These are phyloP conservation scores for Plebejus melissa DNA, from an alignment of 2,888 invertebrate genomes.

Conservation along the genomic window DNA sequence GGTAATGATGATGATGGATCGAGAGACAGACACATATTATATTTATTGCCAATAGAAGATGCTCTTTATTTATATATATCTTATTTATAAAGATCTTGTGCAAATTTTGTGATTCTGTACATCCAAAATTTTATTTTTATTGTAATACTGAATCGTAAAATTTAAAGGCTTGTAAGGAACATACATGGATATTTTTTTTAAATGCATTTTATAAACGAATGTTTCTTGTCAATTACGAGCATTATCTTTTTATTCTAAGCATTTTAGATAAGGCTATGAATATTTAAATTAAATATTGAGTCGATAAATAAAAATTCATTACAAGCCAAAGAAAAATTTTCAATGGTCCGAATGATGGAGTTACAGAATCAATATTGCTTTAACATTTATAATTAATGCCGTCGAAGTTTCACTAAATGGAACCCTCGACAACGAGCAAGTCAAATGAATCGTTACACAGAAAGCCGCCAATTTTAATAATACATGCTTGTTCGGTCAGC, in stretches of 20 bases:
- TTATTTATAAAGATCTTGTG: slow-evolving; percentile 11
- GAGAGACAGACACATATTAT: neutral
- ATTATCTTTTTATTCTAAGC: neutral
- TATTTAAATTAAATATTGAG: neutral
- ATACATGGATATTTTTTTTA: neutral
- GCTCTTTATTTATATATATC: slow-evolving; percentile 17
- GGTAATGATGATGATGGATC: neutral
- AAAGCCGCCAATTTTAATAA: slow-evolving; percentile 41
- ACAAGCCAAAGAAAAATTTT: slow-evolving; percentile 16
- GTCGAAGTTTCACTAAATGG: slow-evolving; percentile 59
- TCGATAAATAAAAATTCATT: neutral
- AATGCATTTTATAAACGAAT: neutral
- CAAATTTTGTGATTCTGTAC: slow-evolving; percentile 23
- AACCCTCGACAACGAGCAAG: slow-evolving; percentile 72
- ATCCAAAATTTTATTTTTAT: neutral
- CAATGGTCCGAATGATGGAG: neutral
- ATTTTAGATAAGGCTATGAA: neutral
- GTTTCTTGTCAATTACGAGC: neutral
- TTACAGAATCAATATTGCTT: slow-evolving; percentile 24
- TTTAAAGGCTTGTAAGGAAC: slow-evolving; percentile 17
- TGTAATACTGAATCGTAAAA: neutral
- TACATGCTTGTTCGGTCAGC: slow-evolving; percentile 44
- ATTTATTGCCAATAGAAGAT: slow-evolving; percentile 17
- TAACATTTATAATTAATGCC: slow-evolving; percentile 36
- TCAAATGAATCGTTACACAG: slow-evolving; percentile 73